Evolutionary conservation across 2,113 vertebrate species (phyloP).

Genomic region (Sitta europaea): DNA sequence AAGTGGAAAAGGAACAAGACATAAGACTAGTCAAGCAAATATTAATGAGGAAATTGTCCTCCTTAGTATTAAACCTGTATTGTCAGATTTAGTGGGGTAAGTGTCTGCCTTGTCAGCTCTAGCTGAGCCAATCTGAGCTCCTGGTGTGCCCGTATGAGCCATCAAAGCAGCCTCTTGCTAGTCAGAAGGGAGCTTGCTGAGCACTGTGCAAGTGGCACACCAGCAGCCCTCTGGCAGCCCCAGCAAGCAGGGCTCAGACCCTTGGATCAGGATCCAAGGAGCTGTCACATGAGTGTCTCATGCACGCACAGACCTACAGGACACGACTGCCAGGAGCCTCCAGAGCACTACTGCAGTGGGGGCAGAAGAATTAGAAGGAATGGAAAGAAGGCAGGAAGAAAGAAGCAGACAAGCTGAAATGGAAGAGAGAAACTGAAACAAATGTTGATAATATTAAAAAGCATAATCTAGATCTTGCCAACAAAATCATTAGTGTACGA

Average conservation of each 20-base stretch:
- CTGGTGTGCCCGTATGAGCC: neutral
- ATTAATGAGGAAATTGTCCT: neutral
- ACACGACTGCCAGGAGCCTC: neutral
- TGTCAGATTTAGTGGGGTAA: neutral
- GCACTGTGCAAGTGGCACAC: neutral
- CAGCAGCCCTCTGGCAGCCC: neutral
- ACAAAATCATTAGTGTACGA: neutral
- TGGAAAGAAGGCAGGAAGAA: neutral
- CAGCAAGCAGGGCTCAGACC: neutral
- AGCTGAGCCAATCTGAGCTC: neutral
- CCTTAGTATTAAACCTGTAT: neutral
- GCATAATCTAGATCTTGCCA: neutral
- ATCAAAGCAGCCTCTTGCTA: neutral
- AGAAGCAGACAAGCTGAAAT: neutral
- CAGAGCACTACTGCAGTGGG: neutral
- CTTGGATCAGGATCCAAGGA: neutral
- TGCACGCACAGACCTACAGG: accelerated
- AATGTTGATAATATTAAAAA: neutral
- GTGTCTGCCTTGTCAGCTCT: neutral
- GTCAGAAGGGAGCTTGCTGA: neutral
- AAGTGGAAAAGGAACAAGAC: neutral
- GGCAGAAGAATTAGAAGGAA: neutral
- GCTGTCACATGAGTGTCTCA: accelerated
- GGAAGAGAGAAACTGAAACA: neutral
- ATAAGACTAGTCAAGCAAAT: neutral